These are phyloP conservation scores for Onychomys torridus DNA, from an alignment of 2,797 vertebrate species.

Conservation along the genomic window DNA sequence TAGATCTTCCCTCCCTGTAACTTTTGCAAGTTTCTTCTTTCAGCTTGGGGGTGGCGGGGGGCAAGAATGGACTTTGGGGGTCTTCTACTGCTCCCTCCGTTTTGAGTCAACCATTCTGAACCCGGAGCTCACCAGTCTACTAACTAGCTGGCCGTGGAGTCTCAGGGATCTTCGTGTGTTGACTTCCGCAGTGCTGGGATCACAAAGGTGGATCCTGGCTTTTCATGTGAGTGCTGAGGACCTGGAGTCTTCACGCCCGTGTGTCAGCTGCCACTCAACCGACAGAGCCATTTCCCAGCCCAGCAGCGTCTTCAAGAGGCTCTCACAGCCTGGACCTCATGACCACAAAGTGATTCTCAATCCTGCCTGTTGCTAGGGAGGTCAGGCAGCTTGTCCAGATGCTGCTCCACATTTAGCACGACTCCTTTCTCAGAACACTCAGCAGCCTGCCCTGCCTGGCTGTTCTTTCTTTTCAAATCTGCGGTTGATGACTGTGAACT, in stretches of 20 bases:
- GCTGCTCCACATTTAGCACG: background rate
- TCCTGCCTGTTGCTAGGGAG: background rate
- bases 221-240: background rate
- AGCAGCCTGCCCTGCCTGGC: rapidly evolving
- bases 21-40: background rate
- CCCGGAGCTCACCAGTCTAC: background rate
- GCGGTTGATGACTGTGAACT: background rate
- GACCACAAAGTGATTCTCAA: background rate
- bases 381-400: background rate
- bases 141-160: background rate
- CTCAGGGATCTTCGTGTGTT: background rate
- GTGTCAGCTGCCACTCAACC: background rate
- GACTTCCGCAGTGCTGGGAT: background rate
- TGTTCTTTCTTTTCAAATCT: background rate
- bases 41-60: background rate
- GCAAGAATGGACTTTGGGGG: background rate
- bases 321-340: background rate
- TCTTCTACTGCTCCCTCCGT: background rate
- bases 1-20: background rate
- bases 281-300: background rate
- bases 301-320: background rate
- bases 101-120: background rate
- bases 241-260: background rate
- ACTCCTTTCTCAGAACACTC: background rate
- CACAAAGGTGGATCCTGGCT: too few relatives aligned